Base-by-base conservation (phyloP, 1,140 invertebrate species). In the Pogonognathellus flavescens region DNA sequence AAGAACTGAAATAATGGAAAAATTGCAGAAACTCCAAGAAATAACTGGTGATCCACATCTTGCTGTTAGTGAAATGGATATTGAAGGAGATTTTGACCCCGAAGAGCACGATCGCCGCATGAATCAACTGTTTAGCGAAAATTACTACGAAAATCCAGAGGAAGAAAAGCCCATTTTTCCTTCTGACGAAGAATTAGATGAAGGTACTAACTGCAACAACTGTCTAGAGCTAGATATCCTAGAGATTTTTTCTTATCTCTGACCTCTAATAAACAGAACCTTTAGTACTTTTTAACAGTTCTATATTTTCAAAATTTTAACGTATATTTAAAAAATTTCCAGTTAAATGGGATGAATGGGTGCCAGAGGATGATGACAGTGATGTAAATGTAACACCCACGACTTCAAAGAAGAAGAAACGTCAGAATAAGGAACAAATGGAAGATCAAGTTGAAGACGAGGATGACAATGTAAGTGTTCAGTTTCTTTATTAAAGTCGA, bases 31-130 rank as follows among this genome's bases (percentile, higher is more conserved):
- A 90, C 91, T 99, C 7, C 96, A 96, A 91, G 94, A 96, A 90
- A 94, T 98, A n/a, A 96, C 97, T 55, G 97, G 97, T 55, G 95
- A 95, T 90, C 90, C 89, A 50, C 89, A 90, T 25, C 76, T 93
- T 83, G n/a, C 49, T 20, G 18, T 95, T 87, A 91, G 93, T 89
- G 91, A 92, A 55, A 89, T 93, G 10, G 93, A 94, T 89, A 90
- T 95, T 3, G 94, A 98, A 85, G 95, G 93, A n/a, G 97, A 99
- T 90, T 99, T 99, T 91, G 96, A 99, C 92, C 97, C 97, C 0
- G 93, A 93, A 25, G 94, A 95, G 86, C 94, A 99, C 90, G 97
- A 99, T 90, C 91, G 92, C 84, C 93, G 94, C 89, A 99, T 99
- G 98, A 91, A 94, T 88, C 92, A 94, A 89, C 90, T 98, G 66